A percentile compares a stretch with the other conserved stretches of the same genome.
phyloP scores from a whole-genome alignment of 2,888 invertebrate species.

The Hyalella azteca region DNA sequence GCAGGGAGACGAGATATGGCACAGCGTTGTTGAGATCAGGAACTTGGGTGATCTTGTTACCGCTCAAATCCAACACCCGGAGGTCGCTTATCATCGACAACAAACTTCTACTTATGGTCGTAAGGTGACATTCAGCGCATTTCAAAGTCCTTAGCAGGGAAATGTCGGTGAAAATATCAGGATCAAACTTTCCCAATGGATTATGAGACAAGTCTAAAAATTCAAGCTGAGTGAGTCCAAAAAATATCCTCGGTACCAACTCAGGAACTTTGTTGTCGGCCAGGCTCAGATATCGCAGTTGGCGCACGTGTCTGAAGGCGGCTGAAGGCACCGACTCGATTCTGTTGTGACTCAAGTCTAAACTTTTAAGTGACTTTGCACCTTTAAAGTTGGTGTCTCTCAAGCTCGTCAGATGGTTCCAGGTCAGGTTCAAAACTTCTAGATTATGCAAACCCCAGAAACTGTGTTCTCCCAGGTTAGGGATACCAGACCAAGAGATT shows the following conservation, averaged over 20 bases:
- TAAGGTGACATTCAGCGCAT: slow-evolving; percentile 75
- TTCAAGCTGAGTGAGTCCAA: slow-evolving; percentile 75
- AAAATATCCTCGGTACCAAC: slow-evolving; percentile 69
- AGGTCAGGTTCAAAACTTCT: slow-evolving; percentile 71
- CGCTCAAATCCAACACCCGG: slow-evolving; percentile 55
- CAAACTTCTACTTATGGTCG: slow-evolving; percentile 78
- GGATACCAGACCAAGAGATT: slow-evolving; percentile 72
- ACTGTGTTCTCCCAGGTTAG: slow-evolving; percentile 78
- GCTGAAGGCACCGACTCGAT: slow-evolving; percentile 78
- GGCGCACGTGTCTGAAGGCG: slow-evolving; percentile 76
- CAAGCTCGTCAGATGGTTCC: slow-evolving; percentile 74
- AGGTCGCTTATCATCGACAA: slow-evolving; percentile 66
- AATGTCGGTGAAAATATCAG: slow-evolving; percentile 69
- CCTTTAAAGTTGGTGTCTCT: slow-evolving; percentile 80
- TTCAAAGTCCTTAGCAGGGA: slow-evolving; percentile 75
- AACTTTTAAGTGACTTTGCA: slow-evolving; percentile 73
- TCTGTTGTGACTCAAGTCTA: slow-evolving; percentile 76
- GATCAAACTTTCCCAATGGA: slow-evolving; percentile 74
- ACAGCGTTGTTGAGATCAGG: slow-evolving; percentile 40
- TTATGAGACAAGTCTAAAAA: slow-evolving; percentile 78
- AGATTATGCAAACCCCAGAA: slow-evolving; percentile 77
- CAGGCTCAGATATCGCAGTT: slow-evolving; percentile 68
- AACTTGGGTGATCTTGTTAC: slow-evolving; percentile 57
- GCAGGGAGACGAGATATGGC: slow-evolving; percentile 60
- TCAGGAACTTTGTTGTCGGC: slow-evolving; percentile 60